Evolutionary conservation across 2,797 vertebrate species (phyloP).

Genomic region (Benthosema pterotum): DNA sequence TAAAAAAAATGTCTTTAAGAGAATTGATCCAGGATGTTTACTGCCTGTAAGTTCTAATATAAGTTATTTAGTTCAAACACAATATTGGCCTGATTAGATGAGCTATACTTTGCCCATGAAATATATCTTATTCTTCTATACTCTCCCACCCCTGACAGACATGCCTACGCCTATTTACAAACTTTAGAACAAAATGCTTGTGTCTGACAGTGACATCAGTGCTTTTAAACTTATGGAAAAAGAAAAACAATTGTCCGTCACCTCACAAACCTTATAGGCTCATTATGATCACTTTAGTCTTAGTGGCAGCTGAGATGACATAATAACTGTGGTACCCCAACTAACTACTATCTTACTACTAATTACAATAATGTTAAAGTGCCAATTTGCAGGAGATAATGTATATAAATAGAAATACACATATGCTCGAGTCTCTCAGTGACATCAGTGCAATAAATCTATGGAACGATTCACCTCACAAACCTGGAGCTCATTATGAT

Average conservation of each 20-base stretch:
- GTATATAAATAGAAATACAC: too few relatives aligned
- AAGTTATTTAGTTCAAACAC: slow-evolving; percentile 1
- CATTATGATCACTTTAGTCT: slow-evolving; percentile 15
- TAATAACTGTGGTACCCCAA: slow-evolving; percentile 37
- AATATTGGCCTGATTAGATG: neutral
- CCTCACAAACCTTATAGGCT: slow-evolving; percentile 26
- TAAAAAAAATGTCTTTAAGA: neutral
- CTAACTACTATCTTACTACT: slow-evolving; percentile 7
- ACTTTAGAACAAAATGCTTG: neutral
- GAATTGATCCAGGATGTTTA: slow-evolving; percentile 17
- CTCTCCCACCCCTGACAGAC: slow-evolving; percentile 5
- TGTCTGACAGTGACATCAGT: slow-evolving; percentile 24
- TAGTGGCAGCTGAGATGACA: slow-evolving; percentile 22
- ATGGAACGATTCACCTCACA: too few relatives aligned
- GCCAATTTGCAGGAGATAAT: too few relatives aligned
- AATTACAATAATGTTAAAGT: too few relatives aligned
- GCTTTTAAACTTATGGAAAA: neutral
- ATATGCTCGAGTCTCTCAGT: too few relatives aligned
- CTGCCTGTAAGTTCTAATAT: slow-evolving; percentile 11
- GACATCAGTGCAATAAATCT: too few relatives aligned
- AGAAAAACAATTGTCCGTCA: too few relatives aligned
- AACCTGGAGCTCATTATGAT: too few relatives aligned
- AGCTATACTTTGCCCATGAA: slow-evolving; percentile 17
- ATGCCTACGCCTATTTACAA: slow-evolving; percentile 3
- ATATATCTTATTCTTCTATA: neutral